Percentiles rank a stretch among this genome's conserved stretches.
Conservation (phyloP, 2,888 invertebrate species). For the Epinotia bilunana region DNA sequence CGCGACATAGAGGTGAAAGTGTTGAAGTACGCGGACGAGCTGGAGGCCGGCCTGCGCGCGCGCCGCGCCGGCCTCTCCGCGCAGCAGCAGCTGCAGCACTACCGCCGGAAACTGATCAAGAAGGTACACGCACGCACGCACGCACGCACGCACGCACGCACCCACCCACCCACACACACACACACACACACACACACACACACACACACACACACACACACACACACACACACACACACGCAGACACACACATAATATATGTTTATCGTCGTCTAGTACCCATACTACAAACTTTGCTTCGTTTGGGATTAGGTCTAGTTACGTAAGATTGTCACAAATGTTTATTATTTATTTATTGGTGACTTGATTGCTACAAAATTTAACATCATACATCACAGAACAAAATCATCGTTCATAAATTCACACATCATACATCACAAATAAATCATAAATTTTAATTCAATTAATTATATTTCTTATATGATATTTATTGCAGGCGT, state of each 20-base stretch:
- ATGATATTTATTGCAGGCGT: slow-evolving; percentile 54
- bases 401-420: too few species aligned
- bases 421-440: too few species aligned
- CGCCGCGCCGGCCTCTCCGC: slow-evolving; percentile 90
- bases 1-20: slow-evolving; percentile 98
- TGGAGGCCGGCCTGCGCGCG: slow-evolving; percentile 92
- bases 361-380: too few species aligned
- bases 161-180: slow-evolving; percentile 66
- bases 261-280: too few species aligned
- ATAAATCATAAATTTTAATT: too few species aligned
- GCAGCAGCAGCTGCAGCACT: slow-evolving; percentile 94
- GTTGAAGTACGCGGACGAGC: slow-evolving; percentile 97
- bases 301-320: too few species aligned
- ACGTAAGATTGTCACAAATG: too few species aligned
- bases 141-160: slow-evolving; percentile 80
- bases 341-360: too few species aligned
- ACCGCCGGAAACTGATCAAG: slow-evolving; percentile 93
- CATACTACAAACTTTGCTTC: too few species aligned
- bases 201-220: slow-evolving; percentile 53
- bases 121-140: slow-evolving; percentile 82
- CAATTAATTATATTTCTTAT: too few species aligned
- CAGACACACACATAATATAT: slow-evolving; percentile 59
- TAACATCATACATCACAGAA: too few species aligned
- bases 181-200: too few species aligned
- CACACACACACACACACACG: slow-evolving; percentile 65